Evolutionary conservation across 2,797 vertebrate species (phyloP).

Genomic region (Parauchenoglanis punctatus): DNA sequence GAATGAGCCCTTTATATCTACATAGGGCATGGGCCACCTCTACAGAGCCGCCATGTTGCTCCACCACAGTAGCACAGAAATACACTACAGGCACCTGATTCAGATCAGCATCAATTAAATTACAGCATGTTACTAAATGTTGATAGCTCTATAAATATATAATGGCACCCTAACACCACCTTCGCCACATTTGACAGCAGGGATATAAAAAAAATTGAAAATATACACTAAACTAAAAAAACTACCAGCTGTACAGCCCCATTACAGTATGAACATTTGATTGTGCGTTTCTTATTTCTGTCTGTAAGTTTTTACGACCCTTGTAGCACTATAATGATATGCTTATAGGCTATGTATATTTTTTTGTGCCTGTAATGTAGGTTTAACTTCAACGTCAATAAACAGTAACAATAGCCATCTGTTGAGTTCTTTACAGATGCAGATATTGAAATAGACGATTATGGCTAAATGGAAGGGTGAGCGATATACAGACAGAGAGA

Average conservation of each 20-base stretch:
- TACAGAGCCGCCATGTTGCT: too few species aligned
- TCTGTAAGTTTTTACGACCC: neutral
- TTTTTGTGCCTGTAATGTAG: neutral
- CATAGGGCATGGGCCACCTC: too few species aligned
- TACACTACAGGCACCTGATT: too few species aligned
- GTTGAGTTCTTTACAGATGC: slow-evolving; percentile 35
- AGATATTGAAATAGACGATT: slow-evolving; percentile 39
- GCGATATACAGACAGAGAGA: neutral
- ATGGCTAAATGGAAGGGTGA: slow-evolving; percentile 37
- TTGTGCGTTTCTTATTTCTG: neutral
- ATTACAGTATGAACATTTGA: neutral
- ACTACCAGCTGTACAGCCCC: neutral
- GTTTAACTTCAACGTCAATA: neutral
- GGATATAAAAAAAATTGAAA: neutral
- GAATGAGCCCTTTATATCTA: too few species aligned
- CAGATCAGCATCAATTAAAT: neutral
- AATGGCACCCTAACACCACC: neutral
- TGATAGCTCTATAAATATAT: neutral
- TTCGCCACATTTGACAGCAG: neutral
- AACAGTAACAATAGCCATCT: slow-evolving; percentile 28
- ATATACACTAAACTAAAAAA: neutral
- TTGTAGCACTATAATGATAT: neutral
- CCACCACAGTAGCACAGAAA: too few species aligned
- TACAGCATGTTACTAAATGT: neutral
- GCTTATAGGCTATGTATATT: neutral